These are phyloP conservation scores for Cerceris ruficornis DNA, from an alignment of 2,888 invertebrate species.

Conservation along the genomic window DNA sequence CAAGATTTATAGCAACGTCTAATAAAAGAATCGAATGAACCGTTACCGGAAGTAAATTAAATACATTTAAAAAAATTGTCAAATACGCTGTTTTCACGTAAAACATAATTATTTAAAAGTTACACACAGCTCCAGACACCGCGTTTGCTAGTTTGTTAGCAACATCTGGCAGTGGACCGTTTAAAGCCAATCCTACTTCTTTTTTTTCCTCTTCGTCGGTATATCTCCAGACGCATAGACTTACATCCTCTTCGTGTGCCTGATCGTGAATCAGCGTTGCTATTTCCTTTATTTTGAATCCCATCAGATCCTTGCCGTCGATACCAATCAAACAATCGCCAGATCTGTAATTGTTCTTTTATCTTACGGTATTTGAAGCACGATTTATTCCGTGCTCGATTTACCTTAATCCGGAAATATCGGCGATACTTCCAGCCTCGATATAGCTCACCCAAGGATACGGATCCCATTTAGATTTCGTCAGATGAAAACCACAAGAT, in stretches of 20 bases:
- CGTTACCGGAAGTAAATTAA: no score
- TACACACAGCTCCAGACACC: slow-evolving; percentile 73
- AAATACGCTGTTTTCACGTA: no score
- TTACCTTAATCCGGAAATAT: slow-evolving; percentile 85
- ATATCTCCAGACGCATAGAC: slow-evolving; percentile 76
- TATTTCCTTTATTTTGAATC: slow-evolving; percentile 83
- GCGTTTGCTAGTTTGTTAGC: slow-evolving; percentile 75
- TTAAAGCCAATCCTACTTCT: slow-evolving; percentile 65
- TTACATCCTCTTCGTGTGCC: slow-evolving; percentile 59
- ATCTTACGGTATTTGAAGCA: neutral
- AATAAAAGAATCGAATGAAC: no score
- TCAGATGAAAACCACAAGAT: slow-evolving; percentile 88
- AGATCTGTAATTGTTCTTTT: slow-evolving; percentile 73
- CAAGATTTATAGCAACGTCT: neutral
- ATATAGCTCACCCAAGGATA: slow-evolving; percentile 91
- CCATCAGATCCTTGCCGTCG: slow-evolving; percentile 84
- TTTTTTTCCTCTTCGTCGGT: slow-evolving; percentile 43
- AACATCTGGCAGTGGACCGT: slow-evolving; percentile 77
- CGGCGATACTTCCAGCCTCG: slow-evolving; percentile 85
- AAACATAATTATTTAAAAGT: no score
- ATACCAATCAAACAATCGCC: slow-evolving; percentile 89
- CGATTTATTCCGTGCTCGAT: neutral
- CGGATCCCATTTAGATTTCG: slow-evolving; percentile 90
- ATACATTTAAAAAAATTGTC: no score
- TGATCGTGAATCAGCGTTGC: slow-evolving; percentile 78